Evolutionary conservation across 1,140 invertebrate genomes (phyloP).

Genomic region (Littorina saxatilis): DNA sequence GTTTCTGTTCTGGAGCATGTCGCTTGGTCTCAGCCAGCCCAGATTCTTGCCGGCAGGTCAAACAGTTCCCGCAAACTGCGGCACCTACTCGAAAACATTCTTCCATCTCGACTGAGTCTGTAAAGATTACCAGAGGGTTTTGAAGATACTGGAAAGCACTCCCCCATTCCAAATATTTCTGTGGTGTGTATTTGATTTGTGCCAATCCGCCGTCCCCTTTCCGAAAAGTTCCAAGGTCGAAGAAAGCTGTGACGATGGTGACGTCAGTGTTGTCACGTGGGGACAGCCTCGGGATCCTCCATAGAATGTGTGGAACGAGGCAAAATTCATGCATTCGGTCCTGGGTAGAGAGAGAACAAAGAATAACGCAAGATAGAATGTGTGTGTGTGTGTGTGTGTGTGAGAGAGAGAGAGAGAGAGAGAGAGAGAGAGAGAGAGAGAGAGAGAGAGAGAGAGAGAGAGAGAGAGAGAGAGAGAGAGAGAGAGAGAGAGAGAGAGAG

Average conservation of each 20-base stretch:
- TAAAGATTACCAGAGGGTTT: constrained; percentile 6
- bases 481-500: not conserved
- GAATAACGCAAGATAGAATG: not conserved
- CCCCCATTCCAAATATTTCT: not conserved
- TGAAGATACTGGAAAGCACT: not conserved
- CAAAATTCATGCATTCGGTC: not conserved
- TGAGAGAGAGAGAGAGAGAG: not conserved
- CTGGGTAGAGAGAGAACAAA: not conserved
- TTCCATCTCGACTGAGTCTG: not conserved
- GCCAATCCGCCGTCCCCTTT: not conserved
- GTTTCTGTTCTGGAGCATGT: no score
- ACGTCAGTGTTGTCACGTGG: constrained; percentile 2
- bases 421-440: no score
- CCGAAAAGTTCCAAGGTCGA: constrained; percentile 10
- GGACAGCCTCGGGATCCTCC: not conserved
- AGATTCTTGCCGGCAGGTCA: no score
- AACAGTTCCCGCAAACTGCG: not conserved
- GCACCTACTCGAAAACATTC: not conserved
- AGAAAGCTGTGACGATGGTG: constrained; percentile 2
- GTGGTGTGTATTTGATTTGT: not conserved
- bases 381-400: not conserved
- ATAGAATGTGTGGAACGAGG: not conserved
- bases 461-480: no score
- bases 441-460: no score
- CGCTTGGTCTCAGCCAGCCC: no score